Conservation (phyloP, 1,140 invertebrate species). For the Dendroctonus ponderosae region DNA sequence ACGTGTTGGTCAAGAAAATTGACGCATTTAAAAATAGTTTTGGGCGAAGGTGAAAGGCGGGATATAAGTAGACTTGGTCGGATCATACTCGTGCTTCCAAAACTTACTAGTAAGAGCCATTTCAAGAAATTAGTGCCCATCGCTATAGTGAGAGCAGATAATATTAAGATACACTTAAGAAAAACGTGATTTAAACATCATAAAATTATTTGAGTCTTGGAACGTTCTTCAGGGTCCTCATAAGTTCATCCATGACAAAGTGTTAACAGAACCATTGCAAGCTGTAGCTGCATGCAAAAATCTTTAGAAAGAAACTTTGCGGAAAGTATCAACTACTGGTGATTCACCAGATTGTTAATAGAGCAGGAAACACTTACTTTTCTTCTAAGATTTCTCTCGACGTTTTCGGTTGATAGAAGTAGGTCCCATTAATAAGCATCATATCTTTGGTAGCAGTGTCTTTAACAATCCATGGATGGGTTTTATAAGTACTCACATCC, state of each 20-base stretch:
- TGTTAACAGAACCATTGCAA: not conserved
- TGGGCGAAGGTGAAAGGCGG: not conserved
- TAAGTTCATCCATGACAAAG: not conserved
- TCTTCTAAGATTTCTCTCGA: conserved; percentile 36
- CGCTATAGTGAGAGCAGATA: too few species aligned
- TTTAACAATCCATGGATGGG: conserved; percentile 72
- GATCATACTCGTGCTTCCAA: too few species aligned
- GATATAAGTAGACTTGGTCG: too few species aligned
- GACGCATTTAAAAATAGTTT: not conserved
- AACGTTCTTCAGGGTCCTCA: not conserved
- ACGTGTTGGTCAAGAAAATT: not conserved
- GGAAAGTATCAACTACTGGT: not conserved
- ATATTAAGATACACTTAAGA: too few species aligned
- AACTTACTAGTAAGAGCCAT: too few species aligned
- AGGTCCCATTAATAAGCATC: conserved; percentile 50
- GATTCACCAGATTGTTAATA: conserved; percentile 1
- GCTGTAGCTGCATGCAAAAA: not conserved
- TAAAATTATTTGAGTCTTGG: too few species aligned
- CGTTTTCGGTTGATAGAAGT: conserved; percentile 47
- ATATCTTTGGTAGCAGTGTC: conserved; percentile 61
- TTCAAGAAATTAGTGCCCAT: too few species aligned
- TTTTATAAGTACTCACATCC: conserved; percentile 69
- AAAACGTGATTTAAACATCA: too few species aligned
- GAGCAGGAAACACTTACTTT: conserved; percentile 7
- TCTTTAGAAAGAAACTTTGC: too few species aligned